phyloP scores from a whole-genome alignment of 2,888 invertebrate species.

The Cerceris ruficornis region DNA sequence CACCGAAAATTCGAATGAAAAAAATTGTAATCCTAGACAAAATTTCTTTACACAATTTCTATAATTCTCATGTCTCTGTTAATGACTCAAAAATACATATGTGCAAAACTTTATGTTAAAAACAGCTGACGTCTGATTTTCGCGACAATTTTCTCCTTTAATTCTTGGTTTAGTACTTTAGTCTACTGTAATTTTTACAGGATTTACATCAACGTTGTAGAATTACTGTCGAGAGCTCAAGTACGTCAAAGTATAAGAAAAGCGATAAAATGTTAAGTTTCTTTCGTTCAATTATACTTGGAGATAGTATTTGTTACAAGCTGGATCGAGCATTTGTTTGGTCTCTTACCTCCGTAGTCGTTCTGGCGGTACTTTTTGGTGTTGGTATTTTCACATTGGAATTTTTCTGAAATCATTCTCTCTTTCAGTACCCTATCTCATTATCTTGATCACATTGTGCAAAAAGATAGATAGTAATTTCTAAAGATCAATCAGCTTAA shows the following conservation, averaged over 20 bases:
- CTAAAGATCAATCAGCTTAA: no score
- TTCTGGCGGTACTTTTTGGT: conserved; percentile 51
- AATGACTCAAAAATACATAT: no score
- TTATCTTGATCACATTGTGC: not conserved
- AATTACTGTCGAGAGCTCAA: conserved; percentile 20
- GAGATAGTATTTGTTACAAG: conserved; percentile 30
- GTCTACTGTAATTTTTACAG: conserved; percentile 34
- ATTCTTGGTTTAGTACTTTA: not conserved
- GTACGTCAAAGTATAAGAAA: conserved; percentile 40
- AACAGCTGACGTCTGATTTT: no score
- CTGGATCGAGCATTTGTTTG: conserved; percentile 23
- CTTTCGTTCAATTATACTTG: conserved; percentile 27
- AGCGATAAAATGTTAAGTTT: conserved; percentile 39
- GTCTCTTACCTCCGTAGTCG: conserved; percentile 65
- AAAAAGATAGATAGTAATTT: not conserved
- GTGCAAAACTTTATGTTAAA: no score
- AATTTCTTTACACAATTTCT: no score
- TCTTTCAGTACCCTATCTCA: conserved; percentile 20
- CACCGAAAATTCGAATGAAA: no score
- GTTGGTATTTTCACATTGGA: conserved; percentile 55
- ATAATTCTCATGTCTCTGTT: no score
- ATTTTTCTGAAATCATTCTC: conserved; percentile 72
- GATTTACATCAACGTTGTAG: conserved; percentile 14
- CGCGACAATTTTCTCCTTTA: no score
- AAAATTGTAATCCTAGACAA: no score